Conservation (phyloP, 2,113 vertebrate species). For the Stigmatopora nigra region DNA sequence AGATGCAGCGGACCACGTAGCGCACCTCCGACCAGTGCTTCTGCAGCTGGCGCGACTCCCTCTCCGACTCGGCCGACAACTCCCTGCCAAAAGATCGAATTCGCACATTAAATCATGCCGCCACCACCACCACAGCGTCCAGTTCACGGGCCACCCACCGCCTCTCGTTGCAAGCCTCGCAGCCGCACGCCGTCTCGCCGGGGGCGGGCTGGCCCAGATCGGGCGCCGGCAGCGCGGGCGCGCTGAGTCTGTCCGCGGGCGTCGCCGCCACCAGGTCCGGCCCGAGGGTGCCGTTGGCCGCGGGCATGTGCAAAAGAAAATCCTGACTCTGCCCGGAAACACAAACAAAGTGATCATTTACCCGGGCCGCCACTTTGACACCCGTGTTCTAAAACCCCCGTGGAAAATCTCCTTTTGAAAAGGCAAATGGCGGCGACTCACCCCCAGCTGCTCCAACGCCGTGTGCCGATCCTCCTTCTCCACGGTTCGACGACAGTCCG, state of each 20-base stretch:
- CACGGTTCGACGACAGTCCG: conserved; percentile 87
- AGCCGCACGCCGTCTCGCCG: conserved; percentile 79
- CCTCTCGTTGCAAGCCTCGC: conserved; percentile 89
- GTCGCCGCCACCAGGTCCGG: conserved; percentile 70
- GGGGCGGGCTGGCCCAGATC: conserved; percentile 73
- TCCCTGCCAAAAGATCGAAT: conserved; percentile 68
- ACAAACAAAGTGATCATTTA: conserved; percentile 11
- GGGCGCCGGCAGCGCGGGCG: conserved; percentile 75
- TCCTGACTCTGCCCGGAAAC: conserved; percentile 86
- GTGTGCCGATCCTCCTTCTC: conserved; percentile 86
- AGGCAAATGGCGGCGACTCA: conserved; percentile 63
- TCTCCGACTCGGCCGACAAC: conserved; percentile 83
- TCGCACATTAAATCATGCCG: too few relatives aligned
- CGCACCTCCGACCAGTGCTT: conserved; percentile 97
- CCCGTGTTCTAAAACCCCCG: too few relatives aligned
- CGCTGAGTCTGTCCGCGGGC: conserved; percentile 71
- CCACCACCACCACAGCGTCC: too few relatives aligned
- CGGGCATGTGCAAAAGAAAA: conserved; percentile 87
- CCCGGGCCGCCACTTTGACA: too few relatives aligned
- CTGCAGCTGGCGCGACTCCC: conserved; percentile 93
- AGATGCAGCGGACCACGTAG: conserved; percentile 92
- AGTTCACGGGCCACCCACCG: conserved; percentile 66
- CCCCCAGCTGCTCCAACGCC: conserved; percentile 77
- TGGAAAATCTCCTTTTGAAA: background rate
- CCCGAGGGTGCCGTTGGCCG: conserved; percentile 77